Evolutionary conservation across 2,113 vertebrate genomes (phyloP).

Genomic region (Burhinus oedicnemus): DNA sequence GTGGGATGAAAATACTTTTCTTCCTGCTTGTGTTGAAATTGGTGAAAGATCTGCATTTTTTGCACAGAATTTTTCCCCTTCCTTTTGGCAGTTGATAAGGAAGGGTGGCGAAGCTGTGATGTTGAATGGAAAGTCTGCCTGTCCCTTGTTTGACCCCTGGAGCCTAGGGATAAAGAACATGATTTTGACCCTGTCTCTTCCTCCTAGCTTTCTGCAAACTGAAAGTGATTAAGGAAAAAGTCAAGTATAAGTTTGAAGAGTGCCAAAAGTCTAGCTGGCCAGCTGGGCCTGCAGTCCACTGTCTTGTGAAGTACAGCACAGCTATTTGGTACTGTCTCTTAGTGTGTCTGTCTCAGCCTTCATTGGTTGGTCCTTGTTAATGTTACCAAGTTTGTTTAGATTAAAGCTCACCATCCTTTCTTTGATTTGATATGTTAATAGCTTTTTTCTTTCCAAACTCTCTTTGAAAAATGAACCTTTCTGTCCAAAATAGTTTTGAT

Average conservation of each 20-base stretch:
- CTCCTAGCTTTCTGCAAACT: slow-evolving; percentile 2
- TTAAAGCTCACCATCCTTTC: not conserved
- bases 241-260: not conserved
- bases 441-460: not conserved
- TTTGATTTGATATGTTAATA: not conserved
- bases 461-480: not conserved
- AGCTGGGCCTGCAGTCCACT: not conserved
- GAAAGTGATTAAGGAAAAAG: not conserved
- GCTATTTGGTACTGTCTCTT: not conserved
- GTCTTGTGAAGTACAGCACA: not conserved
- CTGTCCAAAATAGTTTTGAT: not conserved
- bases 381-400: not conserved
- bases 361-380: not conserved
- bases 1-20: not conserved
- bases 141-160: not conserved
- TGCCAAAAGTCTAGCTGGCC: not conserved
- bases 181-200: not conserved
- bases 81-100: not conserved
- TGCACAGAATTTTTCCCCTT: not conserved
- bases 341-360: not conserved
- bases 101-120: not conserved
- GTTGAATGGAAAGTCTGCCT: not conserved
- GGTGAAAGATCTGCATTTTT: not conserved
- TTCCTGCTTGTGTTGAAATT: not conserved
- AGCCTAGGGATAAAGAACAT: not conserved